Evolutionary conservation across 2,888 invertebrate genomes (phyloP).

Genomic region (Sinhomidia bicolor): DNA sequence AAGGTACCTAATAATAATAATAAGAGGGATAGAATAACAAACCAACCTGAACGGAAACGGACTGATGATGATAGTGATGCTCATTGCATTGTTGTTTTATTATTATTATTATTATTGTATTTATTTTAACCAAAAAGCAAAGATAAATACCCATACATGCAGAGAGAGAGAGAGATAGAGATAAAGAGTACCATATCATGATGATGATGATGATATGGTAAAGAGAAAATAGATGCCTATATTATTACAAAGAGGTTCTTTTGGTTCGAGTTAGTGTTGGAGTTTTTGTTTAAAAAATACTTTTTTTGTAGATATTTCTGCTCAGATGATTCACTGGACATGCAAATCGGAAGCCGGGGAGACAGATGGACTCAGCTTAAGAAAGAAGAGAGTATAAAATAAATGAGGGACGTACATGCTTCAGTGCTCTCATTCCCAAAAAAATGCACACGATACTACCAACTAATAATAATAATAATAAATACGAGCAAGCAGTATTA

Average conservation of each 20-base stretch:
- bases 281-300: conserved; percentile 16
- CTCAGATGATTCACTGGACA: conserved; percentile 69
- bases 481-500: no score
- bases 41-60: conserved; percentile 74
- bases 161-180: background rate
- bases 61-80: conserved; percentile 69
- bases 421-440: conserved; percentile 50
- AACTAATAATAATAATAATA: conserved; percentile 4
- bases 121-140: conserved; percentile 38
- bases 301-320: conserved; percentile 41
- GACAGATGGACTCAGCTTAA: conserved; percentile 47
- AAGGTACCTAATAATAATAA: conserved; percentile 44
- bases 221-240: background rate
- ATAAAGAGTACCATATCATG: conserved; percentile 3
- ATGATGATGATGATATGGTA: conserved; percentile 30
- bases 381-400: conserved; percentile 26
- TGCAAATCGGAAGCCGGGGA: conserved; percentile 72
- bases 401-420: conserved; percentile 51
- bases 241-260: no score
- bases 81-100: conserved; percentile 39
- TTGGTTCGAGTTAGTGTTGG: conserved; percentile 23
- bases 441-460: background rate
- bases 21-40: conserved; percentile 48
- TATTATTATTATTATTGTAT: conserved; percentile 55
- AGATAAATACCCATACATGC: conserved; percentile 24